A percentile compares a stretch with the other conserved stretches of the same genome.
Conservation (phyloP, 2,888 invertebrate species). For the Panorpa germanica region DNA sequence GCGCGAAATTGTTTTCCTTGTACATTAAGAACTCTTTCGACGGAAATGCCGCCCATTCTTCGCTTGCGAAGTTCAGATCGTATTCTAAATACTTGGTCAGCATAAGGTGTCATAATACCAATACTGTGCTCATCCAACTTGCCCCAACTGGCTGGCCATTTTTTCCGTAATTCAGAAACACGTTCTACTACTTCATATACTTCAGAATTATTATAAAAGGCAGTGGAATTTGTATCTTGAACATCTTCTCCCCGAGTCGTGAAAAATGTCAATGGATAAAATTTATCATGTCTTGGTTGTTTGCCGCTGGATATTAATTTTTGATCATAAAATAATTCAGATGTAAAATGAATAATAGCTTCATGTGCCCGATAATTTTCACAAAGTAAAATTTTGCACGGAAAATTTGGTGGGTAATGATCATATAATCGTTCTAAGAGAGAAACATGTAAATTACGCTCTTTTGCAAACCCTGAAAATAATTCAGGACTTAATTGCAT, state of each 20-base stretch:
- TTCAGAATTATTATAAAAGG: slow-evolving; percentile 67
- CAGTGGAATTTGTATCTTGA: slow-evolving; percentile 59
- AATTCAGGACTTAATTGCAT: slow-evolving; percentile 72
- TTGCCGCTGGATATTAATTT: slow-evolving; percentile 54
- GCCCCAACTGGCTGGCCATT: slow-evolving; percentile 62
- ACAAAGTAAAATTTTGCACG: slow-evolving; percentile 60
- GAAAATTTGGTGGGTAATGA: slow-evolving; percentile 50
- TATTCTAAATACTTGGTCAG: slow-evolving; percentile 60
- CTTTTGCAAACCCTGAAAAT: slow-evolving; percentile 52
- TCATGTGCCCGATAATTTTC: slow-evolving; percentile 72
- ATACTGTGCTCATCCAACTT: slow-evolving; percentile 56
- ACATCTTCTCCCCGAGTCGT: slow-evolving; percentile 63
- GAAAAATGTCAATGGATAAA: slow-evolving; percentile 61
- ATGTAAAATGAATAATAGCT: slow-evolving; percentile 64
- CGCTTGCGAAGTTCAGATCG: slow-evolving; percentile 55
- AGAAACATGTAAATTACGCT: slow-evolving; percentile 50
- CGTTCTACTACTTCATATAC: slow-evolving; percentile 63
- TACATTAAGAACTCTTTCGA: slow-evolving; percentile 66
- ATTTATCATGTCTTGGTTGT: slow-evolving; percentile 45
- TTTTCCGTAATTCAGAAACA: slow-evolving; percentile 46
- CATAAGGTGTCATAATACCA: slow-evolving; percentile 70
- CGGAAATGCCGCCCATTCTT: slow-evolving; percentile 53
- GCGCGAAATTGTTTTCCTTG: slow-evolving; percentile 78
- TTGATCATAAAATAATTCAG: slow-evolving; percentile 63
- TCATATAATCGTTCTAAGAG: slow-evolving; percentile 61